Evolutionary conservation across 2,113 vertebrate species (phyloP), one percentile per base, ranked within the genome.

Genomic region (Uropsilus gracilis): DNA sequence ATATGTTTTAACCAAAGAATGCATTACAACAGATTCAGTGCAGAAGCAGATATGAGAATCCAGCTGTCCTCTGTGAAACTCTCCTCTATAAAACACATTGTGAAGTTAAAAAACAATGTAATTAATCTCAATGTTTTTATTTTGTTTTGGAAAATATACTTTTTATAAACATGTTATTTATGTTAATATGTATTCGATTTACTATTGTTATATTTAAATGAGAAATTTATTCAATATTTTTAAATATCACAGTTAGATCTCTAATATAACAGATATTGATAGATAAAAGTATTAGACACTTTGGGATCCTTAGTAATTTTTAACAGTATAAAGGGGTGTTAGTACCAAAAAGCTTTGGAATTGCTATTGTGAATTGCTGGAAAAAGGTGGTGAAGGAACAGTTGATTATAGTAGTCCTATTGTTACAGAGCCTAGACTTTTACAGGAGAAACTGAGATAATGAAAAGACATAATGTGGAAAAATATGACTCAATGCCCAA

Each of bases 131-230:
- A 1, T 91, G 17, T 69, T 90, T 96, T 82, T 59, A 76, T n/a
- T 81, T 93, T 46, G 30, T 86, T 87, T 94, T 75, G 7, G 24
- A 94, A 96, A 94, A 91, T 69, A 77, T 64, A 63, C 84, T 86
- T 86, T 88, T 92, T 34, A 63, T 90, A 64, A 91, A 59, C n/a
- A 10, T 75, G 16, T 66, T 59, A 68, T 72, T 94, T 96, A 44
- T 90, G 12, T 84, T 80, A 80, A 94, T 0, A 75, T 80, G 22
- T 63, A 34, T 66, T 77, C 0, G 1, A 75, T 50, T 90, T 81
- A 46, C 59, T 78, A 6, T 46, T 63, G 16, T 89, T 76, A 84
- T 44, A 44, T 88, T 88, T 93, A 57, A 91, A 80, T 84, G 16
- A 89, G 30, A 75, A 88, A 37, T 28, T 87, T 85, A 64, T 48